These are phyloP conservation scores for Urophycis tenuis DNA, from an alignment of 2,797 vertebrate genomes.

Conservation along the genomic window DNA sequence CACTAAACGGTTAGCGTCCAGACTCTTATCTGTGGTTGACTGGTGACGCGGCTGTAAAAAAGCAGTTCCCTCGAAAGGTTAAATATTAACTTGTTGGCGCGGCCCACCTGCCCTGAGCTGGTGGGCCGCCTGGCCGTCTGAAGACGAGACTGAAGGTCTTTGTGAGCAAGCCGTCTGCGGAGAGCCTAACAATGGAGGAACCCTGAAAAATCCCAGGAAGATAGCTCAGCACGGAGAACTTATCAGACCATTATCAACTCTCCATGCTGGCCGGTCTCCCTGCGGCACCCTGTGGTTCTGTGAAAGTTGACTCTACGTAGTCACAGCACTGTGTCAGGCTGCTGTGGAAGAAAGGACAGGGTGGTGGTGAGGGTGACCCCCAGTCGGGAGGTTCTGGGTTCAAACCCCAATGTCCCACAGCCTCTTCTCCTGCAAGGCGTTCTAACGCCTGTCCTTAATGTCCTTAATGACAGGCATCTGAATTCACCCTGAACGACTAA, in stretches of 20 bases:
- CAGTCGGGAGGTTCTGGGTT: neutral
- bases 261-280: neutral
- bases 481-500: neutral
- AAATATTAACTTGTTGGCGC: constrained; percentile 41
- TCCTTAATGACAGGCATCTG: neutral
- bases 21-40: constrained; percentile 21
- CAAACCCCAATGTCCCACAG: neutral
- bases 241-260: neutral
- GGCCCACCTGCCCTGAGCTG: neutral
- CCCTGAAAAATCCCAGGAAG: neutral
- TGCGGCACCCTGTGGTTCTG: too few relatives aligned
- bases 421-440: neutral
- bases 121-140: neutral
- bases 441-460: neutral
- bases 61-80: constrained; percentile 18
- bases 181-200: neutral
- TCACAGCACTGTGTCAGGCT: neutral
- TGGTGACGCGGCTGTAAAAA: constrained; percentile 23
- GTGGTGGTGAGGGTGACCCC: neutral
- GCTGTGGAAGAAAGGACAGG: neutral
- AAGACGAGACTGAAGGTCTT: neutral
- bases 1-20: neutral
- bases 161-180: neutral
- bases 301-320: neutral
- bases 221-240: neutral